Evolutionary conservation across 2,113 vertebrate genomes (phyloP).

Genomic region (Nycticebus coucang): DNA sequence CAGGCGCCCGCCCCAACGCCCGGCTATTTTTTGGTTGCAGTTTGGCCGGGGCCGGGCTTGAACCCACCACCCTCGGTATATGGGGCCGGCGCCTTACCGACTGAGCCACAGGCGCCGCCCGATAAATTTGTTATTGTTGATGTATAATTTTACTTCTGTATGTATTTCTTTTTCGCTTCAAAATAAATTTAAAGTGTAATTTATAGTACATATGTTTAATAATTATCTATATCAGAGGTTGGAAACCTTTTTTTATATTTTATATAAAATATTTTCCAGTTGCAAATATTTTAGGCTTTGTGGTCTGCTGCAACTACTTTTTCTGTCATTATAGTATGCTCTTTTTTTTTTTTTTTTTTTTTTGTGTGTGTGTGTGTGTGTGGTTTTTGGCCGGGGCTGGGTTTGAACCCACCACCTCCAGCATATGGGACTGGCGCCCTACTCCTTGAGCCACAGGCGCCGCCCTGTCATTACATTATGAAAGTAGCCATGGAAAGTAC

Average conservation of each 20-base stretch:
- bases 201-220: conserved; percentile 28
- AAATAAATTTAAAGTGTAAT: conserved; percentile 48
- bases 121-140: conserved; percentile 50
- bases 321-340: conserved; percentile 55
- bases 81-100: too few species aligned
- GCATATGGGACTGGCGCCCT: too few species aligned
- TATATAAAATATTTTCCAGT: neutral
- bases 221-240: neutral
- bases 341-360: too few species aligned
- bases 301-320: conserved; percentile 21
- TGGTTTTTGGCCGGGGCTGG: too few species aligned
- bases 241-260: conserved; percentile 20
- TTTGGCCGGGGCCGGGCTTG: too few species aligned
- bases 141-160: conserved; percentile 47
- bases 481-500: neutral
- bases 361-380: too few species aligned
- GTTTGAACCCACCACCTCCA: too few species aligned
- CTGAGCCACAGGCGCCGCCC: too few species aligned
- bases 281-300: conserved; percentile 48
- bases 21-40: too few species aligned
- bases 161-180: conserved; percentile 56
- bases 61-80: too few species aligned
- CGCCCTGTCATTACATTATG: conserved; percentile 22
- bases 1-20: too few species aligned
- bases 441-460: too few species aligned